Evolutionary conservation across 2,113 vertebrate species (phyloP).

Genomic region (Arvicanthis niloticus): DNA sequence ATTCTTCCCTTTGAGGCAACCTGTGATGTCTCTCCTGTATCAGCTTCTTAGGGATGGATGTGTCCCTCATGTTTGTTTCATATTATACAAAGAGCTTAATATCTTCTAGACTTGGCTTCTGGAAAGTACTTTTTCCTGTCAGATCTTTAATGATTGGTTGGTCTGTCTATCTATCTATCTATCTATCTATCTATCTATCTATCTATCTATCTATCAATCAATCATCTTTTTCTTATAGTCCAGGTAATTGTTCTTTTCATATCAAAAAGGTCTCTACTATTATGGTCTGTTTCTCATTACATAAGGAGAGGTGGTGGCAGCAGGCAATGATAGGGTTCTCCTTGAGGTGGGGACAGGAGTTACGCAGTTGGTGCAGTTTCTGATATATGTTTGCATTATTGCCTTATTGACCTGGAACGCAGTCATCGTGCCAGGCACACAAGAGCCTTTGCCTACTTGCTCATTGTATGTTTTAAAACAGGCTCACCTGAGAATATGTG

Average conservation of each 20-base stretch:
- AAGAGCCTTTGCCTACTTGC: not conserved
- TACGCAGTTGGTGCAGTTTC: not conserved
- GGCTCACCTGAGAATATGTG: not conserved
- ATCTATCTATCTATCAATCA: not conserved
- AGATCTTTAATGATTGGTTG: not conserved
- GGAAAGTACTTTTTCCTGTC: not conserved
- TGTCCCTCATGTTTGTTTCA: not conserved
- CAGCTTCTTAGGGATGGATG: not conserved
- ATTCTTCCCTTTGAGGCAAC: not conserved
- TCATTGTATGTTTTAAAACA: not conserved
- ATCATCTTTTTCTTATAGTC: not conserved
- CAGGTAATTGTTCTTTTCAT: not conserved
- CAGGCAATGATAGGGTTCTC: not conserved
- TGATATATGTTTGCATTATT: not conserved
- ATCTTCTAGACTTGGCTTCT: not conserved
- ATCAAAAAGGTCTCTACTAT: not conserved
- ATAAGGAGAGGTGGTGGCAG: not conserved
- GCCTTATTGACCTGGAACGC: not conserved
- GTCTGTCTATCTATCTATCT: accelerated
- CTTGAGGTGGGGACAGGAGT: not conserved
- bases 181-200: no score
- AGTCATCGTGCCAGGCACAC: no score
- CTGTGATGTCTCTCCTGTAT: not conserved
- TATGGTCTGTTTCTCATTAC: not conserved
- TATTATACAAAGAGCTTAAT: accelerated